Evolutionary conservation across 2,113 vertebrate species (phyloP), one percentile per base, ranked within the genome.

Genomic region (Chitala chitala): DNA sequence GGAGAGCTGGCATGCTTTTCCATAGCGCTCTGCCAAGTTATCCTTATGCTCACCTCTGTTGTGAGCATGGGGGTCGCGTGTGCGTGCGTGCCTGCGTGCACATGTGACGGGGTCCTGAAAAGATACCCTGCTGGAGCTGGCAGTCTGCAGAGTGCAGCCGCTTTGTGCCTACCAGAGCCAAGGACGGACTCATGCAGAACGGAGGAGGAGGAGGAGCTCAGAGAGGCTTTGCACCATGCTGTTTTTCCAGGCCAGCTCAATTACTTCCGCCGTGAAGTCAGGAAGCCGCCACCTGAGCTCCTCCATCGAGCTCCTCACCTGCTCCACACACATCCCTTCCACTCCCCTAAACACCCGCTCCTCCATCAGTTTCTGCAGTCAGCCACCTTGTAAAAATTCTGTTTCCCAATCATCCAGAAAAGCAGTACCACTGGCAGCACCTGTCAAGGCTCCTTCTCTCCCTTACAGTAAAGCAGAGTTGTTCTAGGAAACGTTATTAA

Each of bases 1-100:
- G 78, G 65, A 74, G 66, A 69, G 44, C 31, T 42, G 20, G 46
- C 13, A 0, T 80, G 84, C 85, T 86, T n/a, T 88, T 48, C 55
- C 31, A 38, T n/a, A 78, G 63, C 66, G 69, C 6, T 54, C n/a
- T 50, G 66, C 29, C 69, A 58, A 13, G 50, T 48, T n/a, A 24
- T 55, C 58, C 20, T 4, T 44, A 69, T 55, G 12, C 24, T n/a
- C 74, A 8, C 54, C 54, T 48, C 69, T 71, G 29, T 59, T n/a
- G n/a, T n/a, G n/a, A n/a, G 31, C 38, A 36, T 63, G 53, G 29
- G 33, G 36, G 20, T 53, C 55, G n/a, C 54, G 31, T 46, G 69
- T 42, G 50, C 42, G 66, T 5, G 24, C 55, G 33, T 72, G 68
- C 38, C n/a, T 44, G 64, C 53, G 6, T 58, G 44, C 31, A 26